Evolutionary conservation across 2,113 vertebrate species (phyloP).

Genomic region (Bubo bubo): DNA sequence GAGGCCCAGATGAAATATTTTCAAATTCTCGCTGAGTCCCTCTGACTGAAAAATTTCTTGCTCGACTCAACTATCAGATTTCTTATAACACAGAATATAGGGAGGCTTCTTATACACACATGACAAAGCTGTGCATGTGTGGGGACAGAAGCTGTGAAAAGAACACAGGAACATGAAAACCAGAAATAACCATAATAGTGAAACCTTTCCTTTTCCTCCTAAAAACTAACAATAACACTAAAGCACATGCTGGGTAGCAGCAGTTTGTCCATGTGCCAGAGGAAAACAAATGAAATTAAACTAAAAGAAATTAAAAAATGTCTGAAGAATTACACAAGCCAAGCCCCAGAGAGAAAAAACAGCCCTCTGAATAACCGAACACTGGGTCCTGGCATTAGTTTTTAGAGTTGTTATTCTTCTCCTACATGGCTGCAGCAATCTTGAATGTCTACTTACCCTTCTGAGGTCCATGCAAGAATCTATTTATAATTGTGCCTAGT

Average conservation of each 20-base stretch:
- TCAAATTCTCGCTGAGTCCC: neutral
- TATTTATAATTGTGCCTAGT: slow-evolving; percentile 57
- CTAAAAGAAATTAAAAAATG: neutral
- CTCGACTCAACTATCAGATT: neutral
- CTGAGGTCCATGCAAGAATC: neutral
- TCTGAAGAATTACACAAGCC: neutral
- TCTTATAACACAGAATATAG: neutral
- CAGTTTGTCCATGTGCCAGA: neutral
- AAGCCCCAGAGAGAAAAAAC: slow-evolving; percentile 16
- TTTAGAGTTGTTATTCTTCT: slow-evolving; percentile 7
- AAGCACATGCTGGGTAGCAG: neutral
- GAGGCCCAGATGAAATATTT: neutral
- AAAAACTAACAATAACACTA: neutral
- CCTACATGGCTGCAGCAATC: neutral
- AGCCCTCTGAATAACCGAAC: slow-evolving; percentile 17
- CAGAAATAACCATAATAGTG: neutral
- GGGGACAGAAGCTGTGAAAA: neutral
- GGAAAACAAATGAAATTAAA: neutral
- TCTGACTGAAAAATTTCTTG: neutral
- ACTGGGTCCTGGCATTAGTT: neutral
- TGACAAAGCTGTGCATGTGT: too few relatives aligned
- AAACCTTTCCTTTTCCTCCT: neutral
- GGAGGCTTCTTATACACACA: neutral
- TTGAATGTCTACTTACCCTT: slow-evolving; percentile 3
- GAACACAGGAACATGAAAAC: neutral